Evolutionary conservation across 2,888 invertebrate genomes (phyloP).

Genomic region (Tenodera sinensis): DNA sequence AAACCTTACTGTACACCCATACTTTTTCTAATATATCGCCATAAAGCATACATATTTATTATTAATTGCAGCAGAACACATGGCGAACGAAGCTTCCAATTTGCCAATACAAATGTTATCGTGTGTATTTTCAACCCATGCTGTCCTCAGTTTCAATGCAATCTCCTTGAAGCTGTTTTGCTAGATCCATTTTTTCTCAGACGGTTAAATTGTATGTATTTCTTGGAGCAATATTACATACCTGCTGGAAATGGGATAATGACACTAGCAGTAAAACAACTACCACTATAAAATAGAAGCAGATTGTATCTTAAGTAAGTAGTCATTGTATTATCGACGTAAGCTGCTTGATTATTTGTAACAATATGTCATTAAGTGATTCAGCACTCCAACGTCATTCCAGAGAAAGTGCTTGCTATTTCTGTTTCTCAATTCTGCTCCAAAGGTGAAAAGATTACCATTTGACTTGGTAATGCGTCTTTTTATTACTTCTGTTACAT

Average conservation of each 20-base stretch:
- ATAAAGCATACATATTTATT: neutral
- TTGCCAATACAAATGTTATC: neutral
- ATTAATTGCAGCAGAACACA: neutral
- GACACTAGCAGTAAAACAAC: neutral
- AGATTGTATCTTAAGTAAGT: neutral
- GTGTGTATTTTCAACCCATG: neutral
- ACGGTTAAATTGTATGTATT: neutral
- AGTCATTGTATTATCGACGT: neutral
- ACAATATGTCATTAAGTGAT: neutral
- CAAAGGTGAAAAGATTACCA: neutral
- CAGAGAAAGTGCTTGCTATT: neutral
- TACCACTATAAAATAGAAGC: neutral
- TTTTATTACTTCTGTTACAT: neutral
- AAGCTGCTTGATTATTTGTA: neutral
- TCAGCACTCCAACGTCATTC: neutral
- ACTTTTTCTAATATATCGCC: too few relatives aligned
- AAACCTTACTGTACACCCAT: too few relatives aligned
- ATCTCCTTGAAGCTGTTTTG: neutral
- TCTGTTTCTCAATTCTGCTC: neutral
- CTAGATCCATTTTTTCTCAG: neutral
- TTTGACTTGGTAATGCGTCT: neutral
- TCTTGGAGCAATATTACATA: neutral
- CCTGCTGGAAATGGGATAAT: neutral
- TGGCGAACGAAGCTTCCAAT: neutral
- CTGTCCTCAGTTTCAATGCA: neutral